These are phyloP conservation scores for Steinernema carpocapsae DNA, from an alignment of 2,888 invertebrate genomes.

Conservation along the genomic window DNA sequence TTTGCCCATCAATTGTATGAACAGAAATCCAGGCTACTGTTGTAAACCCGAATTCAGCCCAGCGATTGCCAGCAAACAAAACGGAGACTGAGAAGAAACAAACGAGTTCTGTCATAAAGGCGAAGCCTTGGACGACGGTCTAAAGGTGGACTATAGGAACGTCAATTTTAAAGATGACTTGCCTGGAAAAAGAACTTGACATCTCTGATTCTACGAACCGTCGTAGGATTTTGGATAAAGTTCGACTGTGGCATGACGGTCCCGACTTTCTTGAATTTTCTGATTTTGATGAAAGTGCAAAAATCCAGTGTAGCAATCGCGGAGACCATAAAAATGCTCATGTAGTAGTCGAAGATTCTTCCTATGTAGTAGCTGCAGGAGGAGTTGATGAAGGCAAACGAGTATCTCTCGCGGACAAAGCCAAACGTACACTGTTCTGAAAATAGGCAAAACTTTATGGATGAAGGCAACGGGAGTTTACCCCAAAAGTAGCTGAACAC, in stretches of 20 bases:
- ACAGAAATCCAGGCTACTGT: conserved; percentile 1
- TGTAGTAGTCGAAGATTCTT: conserved; percentile 9
- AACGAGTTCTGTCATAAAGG: conserved; percentile 10
- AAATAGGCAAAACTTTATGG: neutral
- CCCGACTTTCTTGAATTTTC: conserved; percentile 12
- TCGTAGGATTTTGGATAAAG: neutral
- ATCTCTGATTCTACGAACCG: neutral
- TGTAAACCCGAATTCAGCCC: conserved; percentile 8
- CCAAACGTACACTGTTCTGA: conserved; percentile 14
- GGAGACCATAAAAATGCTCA: conserved; percentile 17
- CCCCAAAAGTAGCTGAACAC: conserved; percentile 50
- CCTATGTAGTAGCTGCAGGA: conserved; percentile 12
- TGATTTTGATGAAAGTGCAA: conserved; percentile 4
- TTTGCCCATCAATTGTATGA: neutral
- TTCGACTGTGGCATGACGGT: neutral
- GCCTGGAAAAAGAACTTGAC: conserved; percentile 10
- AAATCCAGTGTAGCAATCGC: neutral
- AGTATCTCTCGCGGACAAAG: neutral
- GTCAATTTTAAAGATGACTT: neutral
- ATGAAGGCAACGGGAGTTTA: neutral
- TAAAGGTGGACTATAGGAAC: neutral
- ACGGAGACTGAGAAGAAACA: conserved; percentile 7
- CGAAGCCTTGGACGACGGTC: neutral
- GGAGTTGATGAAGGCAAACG: neutral
- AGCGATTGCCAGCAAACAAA: neutral